Conservation (phyloP, 1,140 invertebrate genomes). For the Cryptotermes secundus region DNA sequence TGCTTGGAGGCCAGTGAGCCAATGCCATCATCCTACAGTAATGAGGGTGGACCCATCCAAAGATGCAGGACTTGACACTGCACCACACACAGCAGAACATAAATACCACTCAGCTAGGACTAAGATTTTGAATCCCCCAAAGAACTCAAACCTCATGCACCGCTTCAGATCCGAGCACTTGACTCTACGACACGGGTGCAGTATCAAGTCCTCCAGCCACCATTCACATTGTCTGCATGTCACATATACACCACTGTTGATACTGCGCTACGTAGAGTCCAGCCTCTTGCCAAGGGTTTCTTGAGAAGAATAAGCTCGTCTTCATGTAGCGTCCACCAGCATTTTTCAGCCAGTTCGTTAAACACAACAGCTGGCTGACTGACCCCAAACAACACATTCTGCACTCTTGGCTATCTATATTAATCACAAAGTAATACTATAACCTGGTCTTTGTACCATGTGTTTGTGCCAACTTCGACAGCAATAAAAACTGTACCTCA, state of each 20-base stretch:
- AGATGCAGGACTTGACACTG: constrained; percentile 2
- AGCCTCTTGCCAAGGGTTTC: constrained; percentile 13
- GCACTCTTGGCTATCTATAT: constrained; percentile 44
- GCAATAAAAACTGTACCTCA: background rate
- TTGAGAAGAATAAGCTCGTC: background rate
- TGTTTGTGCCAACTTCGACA: constrained; percentile 19
- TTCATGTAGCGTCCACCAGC: constrained; percentile 31
- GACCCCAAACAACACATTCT: constrained; percentile 46
- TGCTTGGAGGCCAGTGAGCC: constrained; percentile 43
- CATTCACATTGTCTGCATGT: constrained; percentile 57
- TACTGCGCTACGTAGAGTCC: constrained; percentile 34
- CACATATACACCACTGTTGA: background rate
- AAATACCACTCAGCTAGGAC: background rate
- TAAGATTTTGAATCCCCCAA: background rate
- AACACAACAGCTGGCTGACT: constrained; percentile 39
- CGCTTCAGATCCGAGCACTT: background rate
- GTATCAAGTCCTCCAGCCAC: constrained; percentile 48
- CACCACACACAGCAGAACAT: background rate
- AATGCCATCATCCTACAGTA: background rate
- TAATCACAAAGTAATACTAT: constrained; percentile 21
- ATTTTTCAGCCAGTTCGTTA: constrained; percentile 32
- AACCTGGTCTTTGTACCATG: background rate
- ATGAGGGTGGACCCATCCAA: background rate
- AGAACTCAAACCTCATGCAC: background rate
- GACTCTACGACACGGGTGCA: background rate